A percentile compares a stretch with the other conserved stretches of the same genome.
These are phyloP conservation scores for Bucorvus abyssinicus DNA, from an alignment of 2,797 vertebrate genomes.

Conservation along the genomic window DNA sequence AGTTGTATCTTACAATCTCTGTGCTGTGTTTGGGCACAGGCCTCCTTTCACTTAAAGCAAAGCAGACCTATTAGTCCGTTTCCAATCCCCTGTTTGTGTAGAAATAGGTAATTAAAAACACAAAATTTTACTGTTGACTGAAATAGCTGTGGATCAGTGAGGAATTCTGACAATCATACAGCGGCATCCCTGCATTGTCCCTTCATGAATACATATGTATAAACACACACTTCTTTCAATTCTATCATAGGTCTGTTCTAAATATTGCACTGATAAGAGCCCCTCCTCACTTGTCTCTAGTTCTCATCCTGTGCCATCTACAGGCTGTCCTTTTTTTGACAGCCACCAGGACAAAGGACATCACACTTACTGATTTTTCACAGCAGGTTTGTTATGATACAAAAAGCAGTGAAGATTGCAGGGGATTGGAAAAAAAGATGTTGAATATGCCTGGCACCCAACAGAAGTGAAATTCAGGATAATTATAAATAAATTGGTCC, in stretches of 20 bases:
- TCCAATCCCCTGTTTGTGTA: background rate
- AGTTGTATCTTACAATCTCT: background rate
- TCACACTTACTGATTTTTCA: background rate
- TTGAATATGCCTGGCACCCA: background rate
- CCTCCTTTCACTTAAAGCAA: background rate
- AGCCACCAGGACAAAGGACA: background rate
- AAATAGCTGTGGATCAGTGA: background rate
- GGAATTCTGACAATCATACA: background rate
- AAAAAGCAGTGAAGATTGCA: background rate
- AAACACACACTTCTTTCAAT: background rate
- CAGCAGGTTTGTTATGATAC: background rate
- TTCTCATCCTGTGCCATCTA: background rate
- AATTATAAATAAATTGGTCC: background rate
- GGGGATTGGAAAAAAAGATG: rapidly evolving
- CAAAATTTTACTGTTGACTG: background rate
- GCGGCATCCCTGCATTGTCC: background rate
- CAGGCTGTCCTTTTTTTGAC: background rate
- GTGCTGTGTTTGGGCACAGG: background rate
- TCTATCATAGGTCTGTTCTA: background rate
- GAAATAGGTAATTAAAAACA: background rate
- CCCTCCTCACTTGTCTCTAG: background rate
- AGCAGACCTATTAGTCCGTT: background rate
- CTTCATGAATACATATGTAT: background rate
- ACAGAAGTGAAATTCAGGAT: background rate
- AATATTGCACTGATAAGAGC: background rate